Evolutionary conservation across 2,797 vertebrate species (phyloP), one percentile per base, ranked within the genome.

Genomic region (Urosaurus nigricauda): DNA sequence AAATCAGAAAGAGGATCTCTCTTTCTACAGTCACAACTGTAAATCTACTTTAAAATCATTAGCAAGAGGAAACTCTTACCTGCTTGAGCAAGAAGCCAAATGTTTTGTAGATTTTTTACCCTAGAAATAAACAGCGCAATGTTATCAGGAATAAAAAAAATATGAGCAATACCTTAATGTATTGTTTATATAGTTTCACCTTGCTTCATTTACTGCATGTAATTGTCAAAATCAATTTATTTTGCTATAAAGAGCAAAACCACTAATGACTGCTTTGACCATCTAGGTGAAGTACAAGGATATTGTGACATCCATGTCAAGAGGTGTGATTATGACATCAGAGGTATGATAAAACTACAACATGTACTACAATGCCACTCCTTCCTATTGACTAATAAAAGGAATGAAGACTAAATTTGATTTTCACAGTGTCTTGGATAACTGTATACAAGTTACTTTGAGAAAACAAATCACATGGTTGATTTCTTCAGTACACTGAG

Each of bases 31-130:
- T 35, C 37, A 40, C n/a, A 65, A 29, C 2, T 68, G 35, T 11
- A 40, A 11, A 11, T 19, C 35, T 13, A 51, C 21, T 74, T 51
- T 24, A 73, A 1, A 85, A 77, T 79, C 70, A 21, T 43, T 94
- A 84, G 77, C 53, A 43, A 93, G 32, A 95, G 71, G 47, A 89
- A n/a, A 71, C 13, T 93, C 96, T 93, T 97, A 97, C 97, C 97
- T 97, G 96, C 96, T 97, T 94, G 94, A 94, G 86, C 96, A 97
- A 91, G 96, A 96, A 95, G 96, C 97, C 97, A 97, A 95, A 93
- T 97, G 95, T 96, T 97, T 97, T 96, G 96, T 94, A 97, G 96
- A 95, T 95, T 95, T 97, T 96, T 97, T 97, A 95, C 96, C 95
- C 97, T 97, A 84, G 43, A 95, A 92, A 95, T 89, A 86, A 80